phyloP scores from a whole-genome alignment of 1,140 invertebrate species.

The Heterodera carotae region DNA sequence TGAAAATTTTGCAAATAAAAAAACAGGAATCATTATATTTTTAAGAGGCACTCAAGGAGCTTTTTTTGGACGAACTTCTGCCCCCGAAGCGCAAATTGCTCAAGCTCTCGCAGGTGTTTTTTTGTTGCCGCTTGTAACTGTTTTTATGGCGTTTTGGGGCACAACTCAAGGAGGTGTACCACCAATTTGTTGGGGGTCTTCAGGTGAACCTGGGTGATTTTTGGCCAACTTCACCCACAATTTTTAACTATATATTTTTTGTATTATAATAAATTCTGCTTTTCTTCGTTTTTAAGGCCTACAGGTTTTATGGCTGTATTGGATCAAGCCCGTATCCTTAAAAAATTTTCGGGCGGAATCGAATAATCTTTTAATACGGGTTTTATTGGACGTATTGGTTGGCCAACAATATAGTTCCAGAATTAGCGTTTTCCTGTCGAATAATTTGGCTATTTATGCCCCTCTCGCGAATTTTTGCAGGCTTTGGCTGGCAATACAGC shows the following conservation, averaged over 20 bases:
- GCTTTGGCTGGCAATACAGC: constrained; percentile 36
- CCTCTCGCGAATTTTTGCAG: constrained; percentile 66
- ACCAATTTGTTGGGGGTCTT: constrained; percentile 74
- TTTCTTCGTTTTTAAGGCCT: not conserved
- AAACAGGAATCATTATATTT: constrained; percentile 26
- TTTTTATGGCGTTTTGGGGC: constrained; percentile 79
- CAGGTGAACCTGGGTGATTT: constrained; percentile 65
- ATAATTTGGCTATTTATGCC: no score
- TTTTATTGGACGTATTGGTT: no score
- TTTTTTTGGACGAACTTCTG: constrained; percentile 78
- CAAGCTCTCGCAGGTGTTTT: constrained; percentile 72
- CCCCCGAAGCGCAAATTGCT: constrained; percentile 75
- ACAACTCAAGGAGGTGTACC: constrained; percentile 78
- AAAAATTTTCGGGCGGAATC: no score
- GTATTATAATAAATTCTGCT: constrained; percentile 65
- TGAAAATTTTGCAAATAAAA: no score
- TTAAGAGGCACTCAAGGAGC: constrained; percentile 75
- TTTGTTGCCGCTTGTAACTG: constrained; percentile 60
- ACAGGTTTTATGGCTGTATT: no score
- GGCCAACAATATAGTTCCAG: not conserved
- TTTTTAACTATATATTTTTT: constrained; percentile 69
- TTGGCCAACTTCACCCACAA: no score
- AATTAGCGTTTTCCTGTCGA: constrained; percentile 69
- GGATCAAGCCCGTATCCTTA: no score
- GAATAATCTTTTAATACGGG: no score